Conservation (phyloP, 1,140 invertebrate genomes). For the Druon quercuslanigerum region DNA sequence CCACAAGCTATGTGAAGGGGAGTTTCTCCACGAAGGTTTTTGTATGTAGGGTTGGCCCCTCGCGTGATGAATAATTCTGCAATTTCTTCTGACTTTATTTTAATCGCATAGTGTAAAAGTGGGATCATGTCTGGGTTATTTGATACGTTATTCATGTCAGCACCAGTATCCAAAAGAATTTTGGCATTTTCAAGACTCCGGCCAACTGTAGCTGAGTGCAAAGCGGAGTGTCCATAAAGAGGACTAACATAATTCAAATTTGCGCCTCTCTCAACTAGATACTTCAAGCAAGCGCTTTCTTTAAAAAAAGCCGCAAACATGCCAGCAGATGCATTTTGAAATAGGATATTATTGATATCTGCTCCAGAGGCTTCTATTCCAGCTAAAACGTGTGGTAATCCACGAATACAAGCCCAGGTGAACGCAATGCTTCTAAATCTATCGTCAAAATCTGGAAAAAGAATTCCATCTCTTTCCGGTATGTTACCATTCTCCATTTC, state of each 20-base stretch:
- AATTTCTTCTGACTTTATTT: slow-evolving; percentile 76
- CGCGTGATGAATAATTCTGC: slow-evolving; percentile 78
- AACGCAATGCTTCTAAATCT: slow-evolving; percentile 63
- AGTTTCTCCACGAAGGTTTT: slow-evolving; percentile 78
- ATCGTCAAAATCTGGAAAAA: slow-evolving; percentile 41
- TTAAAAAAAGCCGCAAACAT: slow-evolving; percentile 63
- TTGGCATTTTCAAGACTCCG: slow-evolving; percentile 75
- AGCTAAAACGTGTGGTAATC: slow-evolving; percentile 58
- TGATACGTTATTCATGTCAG: slow-evolving; percentile 59
- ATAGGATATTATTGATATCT: slow-evolving; percentile 60
- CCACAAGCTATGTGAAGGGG: slow-evolving; percentile 79
- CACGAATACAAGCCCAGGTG: slow-evolving; percentile 67
- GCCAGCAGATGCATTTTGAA: slow-evolving; percentile 62
- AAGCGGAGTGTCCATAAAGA: slow-evolving; percentile 75
- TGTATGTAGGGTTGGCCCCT: slow-evolving; percentile 77
- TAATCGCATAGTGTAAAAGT: slow-evolving; percentile 78
- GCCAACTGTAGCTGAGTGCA: slow-evolving; percentile 78
- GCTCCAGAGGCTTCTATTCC: slow-evolving; percentile 63
- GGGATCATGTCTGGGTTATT: slow-evolving; percentile 65
- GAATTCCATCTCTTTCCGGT: slow-evolving; percentile 36
- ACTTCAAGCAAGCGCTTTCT: slow-evolving; percentile 61
- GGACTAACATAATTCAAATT: slow-evolving; percentile 65
- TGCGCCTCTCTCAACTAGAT: slow-evolving; percentile 63
- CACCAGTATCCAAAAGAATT: slow-evolving; percentile 75
- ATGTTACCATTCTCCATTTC: slow-evolving; percentile 69